Percentiles rank a stretch among this genome's conserved stretches.
These are phyloP conservation scores for Ctenochaetus hawaiiensis DNA, from an alignment of 2,797 vertebrate genomes.

Conservation along the genomic window DNA sequence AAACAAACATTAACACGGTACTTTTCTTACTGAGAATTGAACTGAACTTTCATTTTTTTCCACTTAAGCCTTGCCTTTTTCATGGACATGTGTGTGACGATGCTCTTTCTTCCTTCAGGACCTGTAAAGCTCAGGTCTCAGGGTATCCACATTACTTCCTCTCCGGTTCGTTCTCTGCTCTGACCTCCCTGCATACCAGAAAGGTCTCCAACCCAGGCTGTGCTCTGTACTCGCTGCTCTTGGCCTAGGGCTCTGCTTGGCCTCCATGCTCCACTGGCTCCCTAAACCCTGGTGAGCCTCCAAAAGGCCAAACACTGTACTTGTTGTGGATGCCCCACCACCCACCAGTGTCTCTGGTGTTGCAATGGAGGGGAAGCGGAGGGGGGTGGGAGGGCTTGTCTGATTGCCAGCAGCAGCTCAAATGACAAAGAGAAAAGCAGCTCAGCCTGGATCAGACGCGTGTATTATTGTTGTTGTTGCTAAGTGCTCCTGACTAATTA, in stretches of 20 bases:
- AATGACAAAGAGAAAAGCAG: slow-evolving; percentile 84
- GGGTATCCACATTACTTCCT: slow-evolving; percentile 73
- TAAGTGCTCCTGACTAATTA: slow-evolving; percentile 88
- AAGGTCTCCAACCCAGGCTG: slow-evolving; percentile 78
- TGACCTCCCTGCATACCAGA: slow-evolving; percentile 68
- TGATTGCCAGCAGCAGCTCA: slow-evolving; percentile 83
- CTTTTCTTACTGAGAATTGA: slow-evolving; percentile 37
- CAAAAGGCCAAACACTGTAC: slow-evolving; percentile 81
- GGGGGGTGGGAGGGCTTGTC: slow-evolving; percentile 58
- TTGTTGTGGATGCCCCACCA: slow-evolving; percentile 81
- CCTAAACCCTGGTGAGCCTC: slow-evolving; percentile 77
- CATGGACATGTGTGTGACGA: slow-evolving; percentile 42
- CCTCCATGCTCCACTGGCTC: slow-evolving; percentile 77
- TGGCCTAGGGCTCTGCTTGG: slow-evolving; percentile 83
- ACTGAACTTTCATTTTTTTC: slow-evolving; percentile 47
- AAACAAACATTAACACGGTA: slow-evolving; percentile 3
- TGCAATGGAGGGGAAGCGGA: slow-evolving; percentile 31
- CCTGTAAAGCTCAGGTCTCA: slow-evolving; percentile 72
- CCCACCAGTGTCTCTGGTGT: slow-evolving; percentile 76
- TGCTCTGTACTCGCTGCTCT: slow-evolving; percentile 72
- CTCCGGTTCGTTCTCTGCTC: slow-evolving; percentile 67
- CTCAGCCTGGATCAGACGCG: slow-evolving; percentile 80
- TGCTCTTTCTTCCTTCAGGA: slow-evolving; percentile 73
- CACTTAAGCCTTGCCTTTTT: slow-evolving; percentile 46
- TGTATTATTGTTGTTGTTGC: slow-evolving; percentile 86